A percentile compares a stretch with the other conserved stretches of the same genome.
Conservation (phyloP, 2,888 invertebrate species). For the Chalcosyrphus nemorum region DNA sequence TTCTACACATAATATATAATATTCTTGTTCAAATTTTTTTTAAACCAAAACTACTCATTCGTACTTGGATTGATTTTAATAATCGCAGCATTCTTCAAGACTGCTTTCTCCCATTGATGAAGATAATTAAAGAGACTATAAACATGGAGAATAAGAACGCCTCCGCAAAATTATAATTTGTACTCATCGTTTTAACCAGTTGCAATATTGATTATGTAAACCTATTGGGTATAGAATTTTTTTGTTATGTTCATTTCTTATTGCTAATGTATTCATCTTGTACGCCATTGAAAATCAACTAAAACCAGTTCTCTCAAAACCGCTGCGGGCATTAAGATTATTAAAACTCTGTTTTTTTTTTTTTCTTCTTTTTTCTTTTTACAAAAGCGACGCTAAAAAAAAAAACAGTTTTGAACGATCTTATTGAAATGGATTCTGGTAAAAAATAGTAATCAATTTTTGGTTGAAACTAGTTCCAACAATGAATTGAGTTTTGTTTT, state of each 20-base stretch:
- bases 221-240: not conserved
- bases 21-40: too few relatives aligned
- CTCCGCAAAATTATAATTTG: not conserved
- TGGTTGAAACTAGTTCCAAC: not conserved
- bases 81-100: too few relatives aligned
- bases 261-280: not conserved
- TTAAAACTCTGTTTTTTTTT: too few relatives aligned
- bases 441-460: not conserved
- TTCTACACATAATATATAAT: too few relatives aligned
- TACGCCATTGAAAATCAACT: not conserved
- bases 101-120: too few relatives aligned
- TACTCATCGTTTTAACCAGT: not conserved
- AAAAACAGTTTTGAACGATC: too few relatives aligned
- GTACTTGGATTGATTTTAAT: too few relatives aligned
- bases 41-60: too few relatives aligned
- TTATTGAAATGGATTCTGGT: too few relatives aligned
- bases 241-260: not conserved
- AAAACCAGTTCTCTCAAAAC: slow-evolving; percentile 6
- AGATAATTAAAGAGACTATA: not conserved
- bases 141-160: not conserved
- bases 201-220: not conserved
- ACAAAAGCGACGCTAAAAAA: not conserved
- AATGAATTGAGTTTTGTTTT: too few relatives aligned
- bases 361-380: too few relatives aligned
- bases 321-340: not conserved